These are phyloP conservation scores for Cryptotermes secundus DNA, from an alignment of 1,140 invertebrate genomes.

Conservation along the genomic window DNA sequence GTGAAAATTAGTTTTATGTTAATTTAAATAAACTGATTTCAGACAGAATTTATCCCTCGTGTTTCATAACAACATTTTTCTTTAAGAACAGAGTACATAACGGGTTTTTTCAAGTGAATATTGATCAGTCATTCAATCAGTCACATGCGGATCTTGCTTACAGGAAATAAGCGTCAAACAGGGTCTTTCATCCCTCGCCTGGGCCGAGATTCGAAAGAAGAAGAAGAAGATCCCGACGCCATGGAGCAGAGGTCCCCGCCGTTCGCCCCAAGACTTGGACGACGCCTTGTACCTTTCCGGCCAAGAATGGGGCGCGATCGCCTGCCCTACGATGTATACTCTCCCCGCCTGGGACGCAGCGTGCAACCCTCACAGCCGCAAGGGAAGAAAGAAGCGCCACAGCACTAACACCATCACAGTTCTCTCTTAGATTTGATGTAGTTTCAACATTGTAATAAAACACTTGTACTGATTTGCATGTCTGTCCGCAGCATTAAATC, in stretches of 20 bases:
- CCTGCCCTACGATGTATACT: slow-evolving; percentile 16
- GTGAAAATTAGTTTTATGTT: too few relatives aligned
- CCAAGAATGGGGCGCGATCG: background rate
- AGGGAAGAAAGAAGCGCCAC: background rate
- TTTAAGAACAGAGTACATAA: too few relatives aligned
- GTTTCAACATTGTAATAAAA: background rate
- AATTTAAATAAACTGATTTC: too few relatives aligned
- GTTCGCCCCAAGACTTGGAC: slow-evolving; percentile 12
- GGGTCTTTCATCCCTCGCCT: background rate
- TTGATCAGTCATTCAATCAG: too few relatives aligned
- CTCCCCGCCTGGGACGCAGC: slow-evolving; percentile 22
- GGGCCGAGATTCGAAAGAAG: background rate
- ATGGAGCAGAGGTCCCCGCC: slow-evolving; percentile 6
- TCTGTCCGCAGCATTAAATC: too few relatives aligned
- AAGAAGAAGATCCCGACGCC: background rate
- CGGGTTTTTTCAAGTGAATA: too few relatives aligned
- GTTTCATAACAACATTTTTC: too few relatives aligned
- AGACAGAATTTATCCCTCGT: too few relatives aligned
- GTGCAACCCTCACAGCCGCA: background rate
- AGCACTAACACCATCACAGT: background rate
- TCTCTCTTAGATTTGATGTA: background rate
- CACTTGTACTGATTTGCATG: background rate
- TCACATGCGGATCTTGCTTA: too few relatives aligned
- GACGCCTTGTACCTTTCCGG: slow-evolving; percentile 11
- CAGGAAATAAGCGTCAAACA: background rate